Conservation (phyloP, 2,888 invertebrate genomes). For the Ichneumon xanthorius region DNA sequence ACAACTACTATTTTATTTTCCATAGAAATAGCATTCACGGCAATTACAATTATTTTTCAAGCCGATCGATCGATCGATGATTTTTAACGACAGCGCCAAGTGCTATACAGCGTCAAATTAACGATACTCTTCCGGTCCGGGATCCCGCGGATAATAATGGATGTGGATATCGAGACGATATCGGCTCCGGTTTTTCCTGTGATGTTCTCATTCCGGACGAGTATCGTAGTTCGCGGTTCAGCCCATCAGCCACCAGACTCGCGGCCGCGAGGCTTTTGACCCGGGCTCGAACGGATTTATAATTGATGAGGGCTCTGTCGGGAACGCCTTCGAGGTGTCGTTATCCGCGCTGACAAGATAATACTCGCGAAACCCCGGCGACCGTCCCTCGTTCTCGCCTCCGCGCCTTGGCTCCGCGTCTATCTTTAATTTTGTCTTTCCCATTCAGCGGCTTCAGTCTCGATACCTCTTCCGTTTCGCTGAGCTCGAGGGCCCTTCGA, state of each 20-base stretch:
- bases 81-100: neutral
- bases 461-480: constrained; percentile 77
- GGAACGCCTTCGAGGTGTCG: constrained; percentile 81
- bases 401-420: constrained; percentile 59
- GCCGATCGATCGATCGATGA: neutral
- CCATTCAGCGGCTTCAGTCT: constrained; percentile 62
- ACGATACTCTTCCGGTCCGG: constrained; percentile 49
- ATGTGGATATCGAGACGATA: constrained; percentile 56
- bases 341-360: constrained; percentile 82
- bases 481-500: constrained; percentile 74
- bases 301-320: constrained; percentile 81
- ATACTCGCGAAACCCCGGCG: constrained; percentile 79
- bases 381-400: constrained; percentile 42
- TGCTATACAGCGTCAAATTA: constrained; percentile 30
- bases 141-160: constrained; percentile 55
- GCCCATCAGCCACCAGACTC: constrained; percentile 27
- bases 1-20: neutral
- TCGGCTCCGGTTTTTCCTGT: constrained; percentile 49
- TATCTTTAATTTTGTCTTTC: constrained; percentile 65
- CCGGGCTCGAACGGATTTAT: constrained; percentile 77
- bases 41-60: neutral
- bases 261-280: constrained; percentile 30
- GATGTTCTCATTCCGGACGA: constrained; percentile 61
- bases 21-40: neutral
- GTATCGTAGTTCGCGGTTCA: constrained; percentile 60